These are phyloP conservation scores for Mixornis gularis DNA, from an alignment of 2,113 vertebrate species.

Conservation along the genomic window DNA sequence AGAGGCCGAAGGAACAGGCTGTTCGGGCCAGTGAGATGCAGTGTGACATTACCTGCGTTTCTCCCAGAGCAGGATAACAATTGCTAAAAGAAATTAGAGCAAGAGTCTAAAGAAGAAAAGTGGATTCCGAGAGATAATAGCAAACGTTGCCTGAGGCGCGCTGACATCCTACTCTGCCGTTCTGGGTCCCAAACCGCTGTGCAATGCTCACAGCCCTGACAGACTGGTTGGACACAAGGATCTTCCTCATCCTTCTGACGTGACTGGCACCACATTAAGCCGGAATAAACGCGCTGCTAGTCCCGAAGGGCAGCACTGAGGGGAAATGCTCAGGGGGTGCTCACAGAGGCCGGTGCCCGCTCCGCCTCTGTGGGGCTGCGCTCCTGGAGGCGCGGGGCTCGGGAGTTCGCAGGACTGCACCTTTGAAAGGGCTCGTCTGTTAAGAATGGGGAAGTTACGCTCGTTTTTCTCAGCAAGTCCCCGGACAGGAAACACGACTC, in stretches of 20 bases:
- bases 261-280: neutral
- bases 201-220: neutral
- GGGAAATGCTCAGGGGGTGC: neutral
- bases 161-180: neutral
- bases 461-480: neutral
- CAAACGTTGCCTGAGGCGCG: neutral
- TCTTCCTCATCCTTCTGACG: neutral
- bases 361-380: neutral
- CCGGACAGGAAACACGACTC: neutral
- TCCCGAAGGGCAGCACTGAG: neutral
- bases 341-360: neutral
- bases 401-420: neutral
- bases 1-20: neutral
- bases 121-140: neutral
- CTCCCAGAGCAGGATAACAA: neutral
- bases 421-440: fast-evolving
- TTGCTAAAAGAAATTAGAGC: neutral
- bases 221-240: neutral
- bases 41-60: neutral
- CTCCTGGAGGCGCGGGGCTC: neutral
- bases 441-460: neutral
- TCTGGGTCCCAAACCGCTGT: neutral
- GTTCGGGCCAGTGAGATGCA: neutral
- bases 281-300: neutral
- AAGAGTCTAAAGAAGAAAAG: neutral